Base-by-base conservation (phyloP, 2,888 invertebrate genomes). In the Plusia festucae region DNA sequence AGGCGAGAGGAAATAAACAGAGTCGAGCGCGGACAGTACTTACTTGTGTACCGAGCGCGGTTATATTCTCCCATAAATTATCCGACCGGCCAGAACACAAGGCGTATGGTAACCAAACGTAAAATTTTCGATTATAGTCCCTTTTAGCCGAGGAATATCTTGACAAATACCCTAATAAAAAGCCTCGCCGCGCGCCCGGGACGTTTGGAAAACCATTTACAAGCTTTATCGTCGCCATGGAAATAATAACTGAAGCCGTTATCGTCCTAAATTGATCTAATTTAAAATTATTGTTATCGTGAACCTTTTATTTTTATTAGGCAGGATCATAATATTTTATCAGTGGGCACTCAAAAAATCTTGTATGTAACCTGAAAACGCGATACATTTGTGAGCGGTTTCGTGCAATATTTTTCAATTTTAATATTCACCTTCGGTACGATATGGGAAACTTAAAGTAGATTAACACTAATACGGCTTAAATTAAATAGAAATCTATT, bases 151-250 rank as follows among this genome's bases (percentile, higher is more conserved):
- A 81, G 82, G 89, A 89, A 92, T 93, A 92, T 94, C 94, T 92
- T 93, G 94, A 94, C 93, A 94, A 94, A 94, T 93, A 91, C 89
- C 93, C 88, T 89, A 93, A 93, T 94, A 94, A 94, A 94, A 93
- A 91, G 91, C 89, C 92, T 90, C 90, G 87, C 87, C 88, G 90
- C 89, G 88, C 91, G 82, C 87, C 90, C 89, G 88, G 91, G 90
- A 89, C 93, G 92, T 93, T 94, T 91, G 94, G 92, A 93, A 94
- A 94, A 92, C 94, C 93, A 93, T 94, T 94, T 91, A 92, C 93
- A 93, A 94, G 93, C 88, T 94, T 94, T 94, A 94, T 94, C 91
- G 93, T 86, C 89, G 92, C 93, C 87, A 93, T 94, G 93, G 93
- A 93, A 94, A 94, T 94, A 94, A 94, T 94, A 94, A 93, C 93